These are phyloP conservation scores for Chlorospingus flavigularis DNA, from an alignment of 2,797 vertebrate genomes.

Conservation along the genomic window DNA sequence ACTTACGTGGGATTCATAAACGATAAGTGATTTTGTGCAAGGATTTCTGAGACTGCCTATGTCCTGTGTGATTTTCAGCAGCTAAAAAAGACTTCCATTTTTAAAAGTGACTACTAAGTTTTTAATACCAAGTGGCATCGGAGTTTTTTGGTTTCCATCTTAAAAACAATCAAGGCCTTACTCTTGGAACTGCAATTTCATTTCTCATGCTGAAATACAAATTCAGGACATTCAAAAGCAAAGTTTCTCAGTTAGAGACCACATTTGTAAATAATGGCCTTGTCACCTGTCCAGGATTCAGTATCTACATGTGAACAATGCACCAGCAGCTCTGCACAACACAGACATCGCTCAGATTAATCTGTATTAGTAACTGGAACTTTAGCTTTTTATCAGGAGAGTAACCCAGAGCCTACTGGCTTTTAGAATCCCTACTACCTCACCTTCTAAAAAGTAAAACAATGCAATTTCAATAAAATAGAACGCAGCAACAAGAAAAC, in stretches of 20 bases:
- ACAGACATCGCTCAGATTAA: neutral
- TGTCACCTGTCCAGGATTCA: neutral
- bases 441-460: neutral
- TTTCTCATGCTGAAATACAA: neutral
- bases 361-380: neutral
- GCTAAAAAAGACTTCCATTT: neutral
- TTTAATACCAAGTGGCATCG: neutral
- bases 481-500: neutral
- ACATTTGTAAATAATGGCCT: neutral
- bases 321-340: neutral
- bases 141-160: neutral
- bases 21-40: neutral
- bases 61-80: neutral
- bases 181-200: neutral
- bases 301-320: neutral
- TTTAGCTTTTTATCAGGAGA: neutral
- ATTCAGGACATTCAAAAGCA: neutral
- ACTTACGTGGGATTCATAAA: neutral
- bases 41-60: neutral
- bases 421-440: neutral
- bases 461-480: neutral
- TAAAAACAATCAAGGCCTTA: neutral
- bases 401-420: neutral
- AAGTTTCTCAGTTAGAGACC: neutral
- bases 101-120: neutral